Percentiles rank a stretch among this genome's conserved stretches.
Conservation (phyloP, 2,797 vertebrate genomes). For the Micromesistius poutassou region DNA sequence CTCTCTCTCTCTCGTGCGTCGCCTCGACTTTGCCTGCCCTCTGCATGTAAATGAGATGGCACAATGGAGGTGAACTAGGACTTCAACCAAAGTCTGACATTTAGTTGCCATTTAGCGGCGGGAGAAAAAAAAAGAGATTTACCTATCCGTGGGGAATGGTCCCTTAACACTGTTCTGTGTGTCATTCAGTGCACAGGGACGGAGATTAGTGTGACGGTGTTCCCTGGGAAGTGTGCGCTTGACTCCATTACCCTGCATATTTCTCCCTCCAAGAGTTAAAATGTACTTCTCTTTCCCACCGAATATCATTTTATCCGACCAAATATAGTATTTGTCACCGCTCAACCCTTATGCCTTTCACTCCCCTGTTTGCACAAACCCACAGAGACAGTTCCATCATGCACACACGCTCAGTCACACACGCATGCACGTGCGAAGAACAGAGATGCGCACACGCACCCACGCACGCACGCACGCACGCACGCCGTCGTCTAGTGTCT, state of each 20-base stretch:
- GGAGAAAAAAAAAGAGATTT: conserved; percentile 39
- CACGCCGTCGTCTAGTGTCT: conserved; percentile 42
- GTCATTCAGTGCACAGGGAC: conserved; percentile 29
- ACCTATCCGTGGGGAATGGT: conserved; percentile 56
- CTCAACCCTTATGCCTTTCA: conserved; percentile 15
- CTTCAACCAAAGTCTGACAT: conserved; percentile 74
- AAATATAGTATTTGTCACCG: conserved; percentile 22
- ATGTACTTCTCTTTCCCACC: not conserved
- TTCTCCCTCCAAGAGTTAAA: not conserved
- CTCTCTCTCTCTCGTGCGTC: conserved; percentile 28
- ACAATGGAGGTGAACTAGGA: conserved; percentile 69
- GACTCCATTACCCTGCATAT: not conserved
- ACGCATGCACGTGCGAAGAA: conserved; percentile 11
- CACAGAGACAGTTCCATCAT: not conserved
- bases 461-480: conserved; percentile 19
- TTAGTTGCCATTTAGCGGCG: conserved; percentile 73
- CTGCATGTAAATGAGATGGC: conserved; percentile 69
- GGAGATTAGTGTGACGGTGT: not conserved
- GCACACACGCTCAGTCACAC: conserved; percentile 4
- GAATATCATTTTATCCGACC: not conserved
- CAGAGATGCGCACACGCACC: conserved; percentile 10
- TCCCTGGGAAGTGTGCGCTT: not conserved
- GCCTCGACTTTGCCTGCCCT: not conserved
- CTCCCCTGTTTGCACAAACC: not conserved
- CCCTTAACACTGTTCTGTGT: conserved; percentile 46